Evolutionary conservation across 2,888 invertebrate species (phyloP).

Genomic region (Dynastes tityus): DNA sequence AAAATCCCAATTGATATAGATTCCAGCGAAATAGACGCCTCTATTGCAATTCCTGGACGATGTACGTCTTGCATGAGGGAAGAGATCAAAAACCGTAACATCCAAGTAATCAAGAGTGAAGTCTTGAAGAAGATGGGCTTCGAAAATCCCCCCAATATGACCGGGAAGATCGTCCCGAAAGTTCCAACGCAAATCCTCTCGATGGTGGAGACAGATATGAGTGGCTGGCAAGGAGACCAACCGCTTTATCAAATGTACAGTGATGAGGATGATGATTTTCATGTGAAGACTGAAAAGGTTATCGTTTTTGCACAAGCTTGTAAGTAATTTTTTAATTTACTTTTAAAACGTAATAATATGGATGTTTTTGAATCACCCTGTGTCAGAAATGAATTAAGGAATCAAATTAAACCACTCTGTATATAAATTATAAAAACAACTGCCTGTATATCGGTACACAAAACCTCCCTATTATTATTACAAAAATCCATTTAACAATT

Average conservation of each 20-base stretch:
- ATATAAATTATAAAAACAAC: no score
- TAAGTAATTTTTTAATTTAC: constrained; percentile 62
- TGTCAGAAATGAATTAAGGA: no score
- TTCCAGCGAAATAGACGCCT: constrained; percentile 13
- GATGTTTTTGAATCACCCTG: no score
- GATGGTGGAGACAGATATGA: constrained; percentile 64
- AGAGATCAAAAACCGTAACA: constrained; percentile 73
- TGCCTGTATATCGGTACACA: no score
- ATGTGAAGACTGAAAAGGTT: constrained; percentile 79
- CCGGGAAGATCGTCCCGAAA: constrained; percentile 73
- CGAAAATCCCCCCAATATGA: constrained; percentile 74
- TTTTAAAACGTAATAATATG: no score
- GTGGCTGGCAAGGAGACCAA: constrained; percentile 69
- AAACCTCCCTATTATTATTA: no score
- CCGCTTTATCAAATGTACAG: constrained; percentile 69
- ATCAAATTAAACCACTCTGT: no score
- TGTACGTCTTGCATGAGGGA: constrained; percentile 74
- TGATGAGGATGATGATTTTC: constrained; percentile 79
- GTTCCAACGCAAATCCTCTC: constrained; percentile 71
- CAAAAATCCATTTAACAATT: no score
- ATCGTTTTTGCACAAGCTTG: constrained; percentile 78
- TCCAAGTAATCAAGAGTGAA: constrained; percentile 76
- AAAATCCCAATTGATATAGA: constrained; percentile 38
- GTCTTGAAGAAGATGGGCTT: constrained; percentile 76
- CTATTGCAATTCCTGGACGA: constrained; percentile 60